Evolutionary conservation across 2,888 invertebrate species (phyloP).

Genomic region (Drosophila atripex): DNA sequence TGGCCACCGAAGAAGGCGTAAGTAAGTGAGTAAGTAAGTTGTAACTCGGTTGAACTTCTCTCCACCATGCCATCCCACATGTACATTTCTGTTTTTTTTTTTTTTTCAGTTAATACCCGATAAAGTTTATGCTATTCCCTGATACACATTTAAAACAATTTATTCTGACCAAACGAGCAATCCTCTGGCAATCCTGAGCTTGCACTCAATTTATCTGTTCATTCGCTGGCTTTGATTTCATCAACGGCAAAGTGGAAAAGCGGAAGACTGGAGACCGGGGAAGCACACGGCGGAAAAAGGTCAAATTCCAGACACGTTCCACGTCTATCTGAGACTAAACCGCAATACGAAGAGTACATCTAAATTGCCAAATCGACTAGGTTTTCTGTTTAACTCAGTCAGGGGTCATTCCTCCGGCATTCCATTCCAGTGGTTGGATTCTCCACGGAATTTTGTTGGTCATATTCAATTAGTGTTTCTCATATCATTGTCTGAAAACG

Average conservation of each 20-base stretch:
- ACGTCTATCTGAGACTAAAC: constrained; percentile 8
- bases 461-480: neutral
- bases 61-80: constrained; percentile 14
- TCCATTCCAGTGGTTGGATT: neutral
- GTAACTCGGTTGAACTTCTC: constrained; percentile 50
- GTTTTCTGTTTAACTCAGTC: constrained; percentile 24
- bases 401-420: neutral
- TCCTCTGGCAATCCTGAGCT: constrained; percentile 23
- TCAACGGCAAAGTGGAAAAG: constrained; percentile 35
- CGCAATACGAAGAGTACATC: constrained; percentile 8
- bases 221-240: constrained; percentile 44
- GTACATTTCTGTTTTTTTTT: constrained; percentile 34
- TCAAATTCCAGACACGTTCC: constrained; percentile 57
- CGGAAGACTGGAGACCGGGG: constrained; percentile 13
- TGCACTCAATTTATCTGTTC: constrained; percentile 2
- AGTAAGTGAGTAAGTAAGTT: constrained; percentile 56
- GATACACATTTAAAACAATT: constrained; percentile 54
- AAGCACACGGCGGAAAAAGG: constrained; percentile 13
- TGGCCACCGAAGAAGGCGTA: constrained; percentile 60
- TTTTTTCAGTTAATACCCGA: constrained; percentile 36
- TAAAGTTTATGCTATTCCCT: constrained; percentile 43
- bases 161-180: constrained; percentile 30
- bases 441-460: neutral
- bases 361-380: constrained; percentile 52
- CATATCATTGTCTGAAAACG: neutral